phyloP scores from a whole-genome alignment of 2,888 invertebrate genomes.

The Rhamphomyia laevipes region DNA sequence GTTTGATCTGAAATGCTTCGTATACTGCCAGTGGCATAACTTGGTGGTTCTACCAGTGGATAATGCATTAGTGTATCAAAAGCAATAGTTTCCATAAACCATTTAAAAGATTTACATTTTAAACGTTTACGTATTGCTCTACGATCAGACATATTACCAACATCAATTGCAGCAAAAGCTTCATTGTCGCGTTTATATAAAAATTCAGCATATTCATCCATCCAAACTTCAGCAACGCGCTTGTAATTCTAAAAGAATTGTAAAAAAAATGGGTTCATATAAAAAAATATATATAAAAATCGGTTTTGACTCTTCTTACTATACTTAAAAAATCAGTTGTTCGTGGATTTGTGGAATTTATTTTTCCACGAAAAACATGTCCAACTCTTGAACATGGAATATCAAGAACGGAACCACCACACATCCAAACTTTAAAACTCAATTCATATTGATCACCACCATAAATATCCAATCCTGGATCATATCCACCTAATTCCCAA shows the following conservation, averaged over 20 bases:
- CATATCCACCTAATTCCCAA: too few species aligned
- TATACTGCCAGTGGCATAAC: constrained; percentile 73
- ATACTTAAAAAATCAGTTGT: constrained; percentile 72
- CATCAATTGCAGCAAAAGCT: too few species aligned
- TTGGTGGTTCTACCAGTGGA: constrained; percentile 76
- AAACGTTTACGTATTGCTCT: too few species aligned
- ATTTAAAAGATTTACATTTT: too few species aligned
- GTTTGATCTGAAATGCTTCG: constrained; percentile 44
- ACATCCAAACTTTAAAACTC: constrained; percentile 97
- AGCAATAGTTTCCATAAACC: constrained; percentile 78
- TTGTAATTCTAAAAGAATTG: too few species aligned
- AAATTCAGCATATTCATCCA: too few species aligned
- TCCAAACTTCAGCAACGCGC: too few species aligned
- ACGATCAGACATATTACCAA: too few species aligned
- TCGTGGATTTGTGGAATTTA: constrained; percentile 81
- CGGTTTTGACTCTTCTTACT: constrained; percentile 16
- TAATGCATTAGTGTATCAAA: constrained; percentile 82
- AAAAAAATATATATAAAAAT: background rate
- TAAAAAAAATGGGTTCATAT: too few species aligned
- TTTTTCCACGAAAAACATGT: constrained; percentile 71
- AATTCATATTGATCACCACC: too few species aligned
- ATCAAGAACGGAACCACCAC: constrained; percentile 86
- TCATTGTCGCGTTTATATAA: too few species aligned
- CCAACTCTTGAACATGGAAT: constrained; percentile 89
- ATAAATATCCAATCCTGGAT: too few species aligned